A percentile compares a stretch with the other conserved stretches of the same genome.
Conservation (phyloP, 2,113 vertebrate genomes). For the Eurypyga helias region DNA sequence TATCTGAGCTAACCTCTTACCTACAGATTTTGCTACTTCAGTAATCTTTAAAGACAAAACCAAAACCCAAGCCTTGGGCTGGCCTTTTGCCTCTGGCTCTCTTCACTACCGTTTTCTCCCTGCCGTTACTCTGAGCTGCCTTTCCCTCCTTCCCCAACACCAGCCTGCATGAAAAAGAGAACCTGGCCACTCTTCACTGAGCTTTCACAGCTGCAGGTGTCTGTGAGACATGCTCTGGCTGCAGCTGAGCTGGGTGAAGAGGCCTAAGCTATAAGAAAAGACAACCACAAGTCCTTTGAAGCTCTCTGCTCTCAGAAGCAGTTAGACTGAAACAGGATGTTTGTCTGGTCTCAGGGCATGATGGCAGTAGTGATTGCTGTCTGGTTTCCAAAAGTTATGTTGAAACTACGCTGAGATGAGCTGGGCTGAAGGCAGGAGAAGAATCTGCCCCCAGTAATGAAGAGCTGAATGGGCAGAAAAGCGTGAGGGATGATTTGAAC, state of each 20-base stretch:
- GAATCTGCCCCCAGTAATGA: neutral
- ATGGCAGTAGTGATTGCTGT: neutral
- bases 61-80: neutral
- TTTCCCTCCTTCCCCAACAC: neutral
- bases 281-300: neutral
- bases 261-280: neutral
- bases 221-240: neutral
- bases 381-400: neutral
- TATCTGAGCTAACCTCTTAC: neutral
- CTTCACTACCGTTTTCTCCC: neutral
- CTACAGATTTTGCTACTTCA: neutral
- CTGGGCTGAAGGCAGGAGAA: neutral
- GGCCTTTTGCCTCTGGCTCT: neutral
- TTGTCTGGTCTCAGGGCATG: neutral
- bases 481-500: neutral
- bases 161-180: neutral
- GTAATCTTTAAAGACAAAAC: neutral
- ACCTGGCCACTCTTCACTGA: neutral
- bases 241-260: neutral
- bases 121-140: neutral
- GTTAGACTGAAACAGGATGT: constrained; percentile 41
- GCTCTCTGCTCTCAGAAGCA: neutral
- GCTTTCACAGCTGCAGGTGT: neutral
- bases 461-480: neutral
- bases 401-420: neutral